Conservation (phyloP, 2,113 vertebrate species). For the Proterorhinus semilunaris region DNA sequence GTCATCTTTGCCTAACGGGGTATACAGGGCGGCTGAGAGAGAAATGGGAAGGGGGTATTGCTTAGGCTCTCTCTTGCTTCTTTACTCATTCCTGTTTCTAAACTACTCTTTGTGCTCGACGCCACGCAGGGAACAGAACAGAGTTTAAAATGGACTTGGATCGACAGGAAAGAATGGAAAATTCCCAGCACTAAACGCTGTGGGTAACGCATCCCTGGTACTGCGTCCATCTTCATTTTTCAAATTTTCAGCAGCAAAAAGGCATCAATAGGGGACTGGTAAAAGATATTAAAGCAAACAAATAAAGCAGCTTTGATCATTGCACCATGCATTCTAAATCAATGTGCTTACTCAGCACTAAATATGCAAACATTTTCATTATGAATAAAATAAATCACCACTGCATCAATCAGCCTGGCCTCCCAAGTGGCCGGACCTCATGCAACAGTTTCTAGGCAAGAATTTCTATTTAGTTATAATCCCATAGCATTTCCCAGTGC, state of each 20-base stretch:
- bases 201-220: conserved; percentile 48
- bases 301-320: conserved; percentile 73
- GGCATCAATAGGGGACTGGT: conserved; percentile 65
- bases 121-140: conserved; percentile 42
- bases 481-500: conserved; percentile 71
- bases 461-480: conserved; percentile 41
- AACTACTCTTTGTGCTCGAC: conserved; percentile 31
- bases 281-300: conserved; percentile 56
- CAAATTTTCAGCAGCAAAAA: conserved; percentile 66
- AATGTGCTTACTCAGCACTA: conserved; percentile 65
- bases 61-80: conserved; percentile 67
- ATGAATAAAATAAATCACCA: conserved; percentile 36
- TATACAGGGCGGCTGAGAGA: conserved; percentile 63
- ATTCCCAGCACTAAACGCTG: conserved; percentile 46
- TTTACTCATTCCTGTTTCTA: conserved; percentile 36
- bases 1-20: conserved; percentile 66
- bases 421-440: conserved; percentile 41
- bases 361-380: conserved; percentile 61
- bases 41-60: conserved; percentile 65
- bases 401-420: conserved; percentile 33
- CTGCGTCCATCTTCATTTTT: conserved; percentile 42
- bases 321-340: conserved; percentile 64
- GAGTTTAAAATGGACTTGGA: conserved; percentile 45
- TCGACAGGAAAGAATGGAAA: conserved; percentile 34
- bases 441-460: conserved; percentile 46